Conservation (phyloP, 2,888 invertebrate genomes). For the Diogma glabrata region DNA sequence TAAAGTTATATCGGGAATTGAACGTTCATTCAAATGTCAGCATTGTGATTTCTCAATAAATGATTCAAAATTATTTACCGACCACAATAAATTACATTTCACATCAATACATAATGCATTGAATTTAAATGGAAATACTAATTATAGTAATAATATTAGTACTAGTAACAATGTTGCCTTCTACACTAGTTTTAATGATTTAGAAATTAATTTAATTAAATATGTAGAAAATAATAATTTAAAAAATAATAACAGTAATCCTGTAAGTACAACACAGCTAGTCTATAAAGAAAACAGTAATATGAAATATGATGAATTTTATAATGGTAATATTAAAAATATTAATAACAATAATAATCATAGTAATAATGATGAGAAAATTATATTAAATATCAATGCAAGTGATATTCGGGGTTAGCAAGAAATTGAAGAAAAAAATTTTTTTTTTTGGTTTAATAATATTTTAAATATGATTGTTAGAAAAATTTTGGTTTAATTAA, state of each 20-base stretch:
- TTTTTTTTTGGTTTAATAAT: too few relatives aligned
- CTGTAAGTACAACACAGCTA: slow-evolving; percentile 9
- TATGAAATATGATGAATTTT: background rate
- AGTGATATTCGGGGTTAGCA: slow-evolving; percentile 6
- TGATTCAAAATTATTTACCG: slow-evolving; percentile 60
- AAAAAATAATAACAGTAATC: background rate
- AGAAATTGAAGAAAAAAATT: too few relatives aligned
- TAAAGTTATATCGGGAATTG: slow-evolving; percentile 44
- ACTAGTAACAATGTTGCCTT: slow-evolving; percentile 31
- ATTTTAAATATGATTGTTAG: too few relatives aligned
- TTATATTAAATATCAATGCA: slow-evolving; percentile 8
- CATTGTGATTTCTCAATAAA: slow-evolving; percentile 73
- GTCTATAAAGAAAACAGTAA: slow-evolving; percentile 6
- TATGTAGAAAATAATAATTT: slow-evolving; percentile 14
- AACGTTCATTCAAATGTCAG: slow-evolving; percentile 56
- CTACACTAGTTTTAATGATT: slow-evolving; percentile 31
- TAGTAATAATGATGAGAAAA: slow-evolving; percentile 7
- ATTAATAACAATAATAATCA: slow-evolving; percentile 4
- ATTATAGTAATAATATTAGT: slow-evolving; percentile 18
- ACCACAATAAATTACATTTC: slow-evolving; percentile 73
- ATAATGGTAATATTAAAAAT: background rate
- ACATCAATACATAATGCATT: slow-evolving; percentile 21
- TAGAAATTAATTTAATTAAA: slow-evolving; percentile 30
- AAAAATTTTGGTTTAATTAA: too few relatives aligned
- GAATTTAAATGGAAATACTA: slow-evolving; percentile 7